These are phyloP conservation scores for Champsocephalus gunnari DNA, from an alignment of 2,797 vertebrate genomes.

Conservation along the genomic window DNA sequence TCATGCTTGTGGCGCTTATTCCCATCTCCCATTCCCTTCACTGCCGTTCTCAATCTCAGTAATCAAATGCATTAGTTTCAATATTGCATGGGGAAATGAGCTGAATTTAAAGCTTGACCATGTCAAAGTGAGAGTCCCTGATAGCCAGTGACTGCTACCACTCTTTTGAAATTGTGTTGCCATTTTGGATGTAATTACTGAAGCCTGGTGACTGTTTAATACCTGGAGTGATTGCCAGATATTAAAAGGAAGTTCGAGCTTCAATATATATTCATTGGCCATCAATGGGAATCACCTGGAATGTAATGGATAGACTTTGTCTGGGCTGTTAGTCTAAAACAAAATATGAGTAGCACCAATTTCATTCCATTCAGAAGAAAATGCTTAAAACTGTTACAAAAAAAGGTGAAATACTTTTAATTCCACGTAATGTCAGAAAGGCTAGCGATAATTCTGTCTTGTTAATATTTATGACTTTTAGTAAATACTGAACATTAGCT, in stretches of 20 bases:
- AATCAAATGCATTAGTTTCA: constrained; percentile 77
- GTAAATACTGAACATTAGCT: background rate
- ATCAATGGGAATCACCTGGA: constrained; percentile 33
- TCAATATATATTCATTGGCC: constrained; percentile 38
- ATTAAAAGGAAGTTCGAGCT: constrained; percentile 12
- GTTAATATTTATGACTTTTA: background rate
- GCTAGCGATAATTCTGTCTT: background rate
- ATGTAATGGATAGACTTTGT: constrained; percentile 29
- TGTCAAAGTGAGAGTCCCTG: constrained; percentile 71
- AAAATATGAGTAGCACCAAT: background rate
- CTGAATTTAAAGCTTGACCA: constrained; percentile 71
- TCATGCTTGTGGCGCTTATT: constrained; percentile 60
- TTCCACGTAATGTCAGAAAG: background rate
- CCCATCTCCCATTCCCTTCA: constrained; percentile 41
- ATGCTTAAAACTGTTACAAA: background rate
- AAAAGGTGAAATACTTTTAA: background rate
- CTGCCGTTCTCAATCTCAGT: constrained; percentile 55
- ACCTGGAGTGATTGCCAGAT: constrained; percentile 36
- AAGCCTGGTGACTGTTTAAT: constrained; percentile 51
- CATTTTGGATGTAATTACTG: constrained; percentile 61
- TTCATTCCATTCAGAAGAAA: background rate
- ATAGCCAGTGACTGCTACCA: constrained; percentile 73
- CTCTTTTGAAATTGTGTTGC: constrained; percentile 59
- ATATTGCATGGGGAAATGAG: constrained; percentile 77
- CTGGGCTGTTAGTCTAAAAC: constrained; percentile 1